Percentiles rank a stretch among this genome's conserved stretches.
These are phyloP conservation scores for Anas platyrhynchos DNA, from an alignment of 2,113 vertebrate genomes.

Conservation along the genomic window DNA sequence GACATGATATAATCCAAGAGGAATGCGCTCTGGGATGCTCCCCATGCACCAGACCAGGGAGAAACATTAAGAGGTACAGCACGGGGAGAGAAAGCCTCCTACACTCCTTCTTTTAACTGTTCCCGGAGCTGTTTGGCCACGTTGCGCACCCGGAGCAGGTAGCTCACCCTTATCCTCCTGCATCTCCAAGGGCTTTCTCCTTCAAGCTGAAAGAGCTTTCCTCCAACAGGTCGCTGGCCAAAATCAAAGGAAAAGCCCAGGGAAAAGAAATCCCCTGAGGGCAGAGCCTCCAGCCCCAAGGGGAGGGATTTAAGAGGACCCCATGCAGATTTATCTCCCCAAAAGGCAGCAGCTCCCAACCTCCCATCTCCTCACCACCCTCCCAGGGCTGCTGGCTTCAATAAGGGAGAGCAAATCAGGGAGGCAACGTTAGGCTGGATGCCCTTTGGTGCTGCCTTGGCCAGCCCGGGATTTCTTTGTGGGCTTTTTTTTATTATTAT, in stretches of 20 bases:
- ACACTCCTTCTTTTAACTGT: not conserved
- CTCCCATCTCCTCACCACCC: not conserved
- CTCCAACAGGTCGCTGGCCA: accelerated
- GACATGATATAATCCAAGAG: constrained; percentile 30
- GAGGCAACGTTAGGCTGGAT: not conserved
- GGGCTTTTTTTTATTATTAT: not conserved
- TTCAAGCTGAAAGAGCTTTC: not conserved
- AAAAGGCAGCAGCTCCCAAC: not conserved
- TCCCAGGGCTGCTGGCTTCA: not conserved
- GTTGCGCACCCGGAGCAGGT: not conserved
- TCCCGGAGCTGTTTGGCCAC: not conserved
- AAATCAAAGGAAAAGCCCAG: not conserved
- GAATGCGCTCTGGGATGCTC: not conserved
- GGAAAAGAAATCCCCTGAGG: not conserved
- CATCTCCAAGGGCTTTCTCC: not conserved
- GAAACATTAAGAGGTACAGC: not conserved
- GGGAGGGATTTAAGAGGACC: not conserved
- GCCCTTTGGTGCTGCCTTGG: not conserved
- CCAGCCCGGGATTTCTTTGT: not conserved
- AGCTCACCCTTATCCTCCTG: not conserved
- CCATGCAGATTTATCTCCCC: not conserved
- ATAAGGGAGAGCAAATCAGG: not conserved
- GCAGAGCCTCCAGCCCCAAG: not conserved
- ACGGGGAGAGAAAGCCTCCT: not conserved
- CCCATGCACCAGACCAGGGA: accelerated